Base-by-base conservation (phyloP, 2,888 invertebrate genomes). In the Cordilura impudica region DNA sequence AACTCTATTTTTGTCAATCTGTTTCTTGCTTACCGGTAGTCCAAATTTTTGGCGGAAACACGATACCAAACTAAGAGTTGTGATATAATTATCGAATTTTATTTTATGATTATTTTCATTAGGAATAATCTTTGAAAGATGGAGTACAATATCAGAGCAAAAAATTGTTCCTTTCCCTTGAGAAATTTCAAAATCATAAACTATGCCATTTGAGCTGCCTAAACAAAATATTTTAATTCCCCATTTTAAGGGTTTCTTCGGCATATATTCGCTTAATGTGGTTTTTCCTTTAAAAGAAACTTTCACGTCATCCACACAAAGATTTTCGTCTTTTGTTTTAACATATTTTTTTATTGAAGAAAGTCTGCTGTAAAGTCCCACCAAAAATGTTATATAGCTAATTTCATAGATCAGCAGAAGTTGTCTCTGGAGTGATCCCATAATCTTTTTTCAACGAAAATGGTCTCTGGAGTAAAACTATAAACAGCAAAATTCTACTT, bases 401-500 rank as follows among this genome's bases (percentile, higher is more conserved):
- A 49, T 76, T 76, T 76, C 10, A n/a, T 8, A 53, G 35, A n/a
- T 72, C 47, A 56, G 45, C 14, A 65, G 54, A 72, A 72, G 31
- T 31, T 26, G 71, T 51, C 45, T 71, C 71, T 54, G 71, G 71
- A 60, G 45, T 61, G 10, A 45, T 54, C 71, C 26, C 56, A 29
- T 56, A 65, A 73, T 16, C 65, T 63, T 69, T 75, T 69, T 67
- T 61, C 53, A 67, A 67, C 53, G 61, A 51, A 73, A 73, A 65
- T 73, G 65, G 56, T n/a, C n/a, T 72, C 60, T 65, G 66, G 35
- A 26, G 49, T 73, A 39, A 21, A 63, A 73, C 54, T 19, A 58
- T 45, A 49, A n/a, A n/a, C n/a, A n/a, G n/a, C n/a, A n/a, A n/a
- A n/a, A n/a, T n/a, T n/a, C n/a, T n/a, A n/a, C n/a, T n/a, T n/a